Evolutionary conservation across 2,113 vertebrate genomes (phyloP), one percentile per base, ranked within the genome.

Genomic region (Paradoxurus hermaphroditus): DNA sequence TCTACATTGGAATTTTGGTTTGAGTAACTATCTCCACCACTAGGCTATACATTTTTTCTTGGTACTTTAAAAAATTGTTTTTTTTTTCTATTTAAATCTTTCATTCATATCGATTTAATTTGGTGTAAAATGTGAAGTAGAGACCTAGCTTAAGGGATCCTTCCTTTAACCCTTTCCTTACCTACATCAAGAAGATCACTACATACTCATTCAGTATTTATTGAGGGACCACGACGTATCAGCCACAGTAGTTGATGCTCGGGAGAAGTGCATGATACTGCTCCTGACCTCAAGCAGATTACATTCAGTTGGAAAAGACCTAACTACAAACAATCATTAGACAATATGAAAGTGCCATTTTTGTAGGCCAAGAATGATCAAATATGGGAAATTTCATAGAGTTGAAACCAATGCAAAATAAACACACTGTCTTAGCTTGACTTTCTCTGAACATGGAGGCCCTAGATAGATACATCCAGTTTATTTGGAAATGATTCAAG

Each of bases 81-180:
- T 13, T 3, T n/a, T 93, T 91, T 91, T 41, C 29, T n/a, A 95
- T 94, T 94, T 89, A 73, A 36, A 63, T 59, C 11, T 95, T 73
- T 41, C 78, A 78, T 68, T 91, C 67, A 53, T 62, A n/a, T 86
- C 75, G 75, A 94, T 44, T 93, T 97, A 77, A 41, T 83, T 94
- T 81, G 85, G 12, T 67, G 25, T 41, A 59, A 83, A 96, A 19
- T 77, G 23, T 87, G 70, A 85, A 15, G 18, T 21, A 65, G 62
- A 31, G 51, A 44, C 51, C 75, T 68, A 78, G 34, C 46, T 89
- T 67, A 86, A 68, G 16, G 29, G 75, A 72, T 65, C 34, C 41
- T 82, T 94, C 31, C 77, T 5, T 70, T 62, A 81, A 67, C 23
- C 46, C n/a, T 83, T 92, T 49, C 51, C 75, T 51, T 82, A 36